Evolutionary conservation across 2,888 invertebrate genomes (phyloP).

Genomic region (Peribatodes rhomboidaria): DNA sequence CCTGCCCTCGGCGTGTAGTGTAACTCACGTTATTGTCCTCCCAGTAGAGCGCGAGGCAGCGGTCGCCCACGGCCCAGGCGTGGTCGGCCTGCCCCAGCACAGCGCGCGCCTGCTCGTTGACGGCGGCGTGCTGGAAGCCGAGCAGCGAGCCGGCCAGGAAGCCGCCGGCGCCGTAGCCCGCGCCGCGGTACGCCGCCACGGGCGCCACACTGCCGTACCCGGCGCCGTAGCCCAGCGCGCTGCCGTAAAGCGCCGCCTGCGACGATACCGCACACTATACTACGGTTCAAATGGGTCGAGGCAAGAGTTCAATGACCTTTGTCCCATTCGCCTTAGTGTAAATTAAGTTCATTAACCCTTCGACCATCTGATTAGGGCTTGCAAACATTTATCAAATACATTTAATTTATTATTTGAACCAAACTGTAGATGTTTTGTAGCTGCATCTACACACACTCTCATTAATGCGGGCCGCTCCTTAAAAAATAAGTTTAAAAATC

Average conservation of each 20-base stretch:
- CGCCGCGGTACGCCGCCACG: conserved; percentile 64
- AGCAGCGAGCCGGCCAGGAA: conserved; percentile 72
- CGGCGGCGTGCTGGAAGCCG: conserved; percentile 83
- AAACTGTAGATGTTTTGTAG: too few species aligned
- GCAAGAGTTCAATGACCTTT: too few species aligned
- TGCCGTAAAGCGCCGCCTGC: conserved; percentile 58
- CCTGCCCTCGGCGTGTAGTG: conserved; percentile 66
- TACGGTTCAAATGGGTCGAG: too few species aligned
- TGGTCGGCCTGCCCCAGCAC: conserved; percentile 84
- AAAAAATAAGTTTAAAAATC: too few species aligned
- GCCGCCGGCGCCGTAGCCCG: conserved; percentile 60
- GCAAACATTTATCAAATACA: too few species aligned
- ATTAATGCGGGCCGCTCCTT: too few species aligned
- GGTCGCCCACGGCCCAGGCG: conserved; percentile 92
- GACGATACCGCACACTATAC: too few species aligned
- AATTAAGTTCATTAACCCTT: too few species aligned
- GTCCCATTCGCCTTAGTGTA: too few species aligned
- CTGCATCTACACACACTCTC: too few species aligned
- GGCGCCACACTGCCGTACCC: conserved; percentile 37
- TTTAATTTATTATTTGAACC: too few species aligned
- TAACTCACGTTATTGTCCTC: conserved; percentile 93
- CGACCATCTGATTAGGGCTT: too few species aligned
- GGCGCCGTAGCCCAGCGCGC: conserved; percentile 61
- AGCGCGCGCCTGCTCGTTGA: conserved; percentile 83
- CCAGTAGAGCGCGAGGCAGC: conserved; percentile 97